These are phyloP conservation scores for Hippocampus mohnikei DNA, from an alignment of 2,113 vertebrate genomes.

Conservation along the genomic window DNA sequence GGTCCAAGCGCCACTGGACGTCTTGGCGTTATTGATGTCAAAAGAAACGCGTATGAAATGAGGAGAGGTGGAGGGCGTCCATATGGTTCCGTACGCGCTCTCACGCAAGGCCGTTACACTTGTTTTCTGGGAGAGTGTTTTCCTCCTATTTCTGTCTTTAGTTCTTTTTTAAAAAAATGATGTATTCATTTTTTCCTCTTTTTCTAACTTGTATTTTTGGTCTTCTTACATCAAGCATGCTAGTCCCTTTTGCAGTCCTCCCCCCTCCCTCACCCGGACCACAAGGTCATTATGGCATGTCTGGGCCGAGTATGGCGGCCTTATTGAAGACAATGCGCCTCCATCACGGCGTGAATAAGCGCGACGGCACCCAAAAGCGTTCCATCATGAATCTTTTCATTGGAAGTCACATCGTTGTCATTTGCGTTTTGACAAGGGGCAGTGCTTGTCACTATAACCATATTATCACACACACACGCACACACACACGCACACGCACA, in stretches of 20 bases:
- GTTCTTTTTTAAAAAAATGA: conserved; percentile 40
- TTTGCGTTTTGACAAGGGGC: conserved; percentile 63
- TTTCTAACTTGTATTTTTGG: too few species aligned
- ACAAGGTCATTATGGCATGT: conserved; percentile 65
- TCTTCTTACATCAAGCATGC: neutral
- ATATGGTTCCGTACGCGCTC: conserved; percentile 73
- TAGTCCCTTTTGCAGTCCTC: conserved; percentile 48
- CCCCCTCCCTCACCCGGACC: conserved; percentile 42
- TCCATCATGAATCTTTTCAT: conserved; percentile 4
- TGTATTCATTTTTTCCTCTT: too few species aligned
- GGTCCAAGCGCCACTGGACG: conserved; percentile 86
- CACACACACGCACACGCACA: too few species aligned
- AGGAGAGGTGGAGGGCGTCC: conserved; percentile 73
- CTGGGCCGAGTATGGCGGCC: conserved; percentile 40
- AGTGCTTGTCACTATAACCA: conserved; percentile 47
- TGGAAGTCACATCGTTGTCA: conserved; percentile 1
- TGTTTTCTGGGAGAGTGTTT: conserved; percentile 61
- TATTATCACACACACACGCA: conserved; percentile 31
- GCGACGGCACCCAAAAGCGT: neutral
- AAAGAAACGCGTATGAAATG: conserved; percentile 85
- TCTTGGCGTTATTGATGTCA: conserved; percentile 87
- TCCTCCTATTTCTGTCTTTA: conserved; percentile 32
- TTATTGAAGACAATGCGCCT: conserved; percentile 47
- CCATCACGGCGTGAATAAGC: conserved; percentile 38
- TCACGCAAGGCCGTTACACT: conserved; percentile 66